Percentiles rank a stretch among this genome's conserved stretches.
Conservation (phyloP, 2,797 vertebrate genomes). For the Hydrophis major region DNA sequence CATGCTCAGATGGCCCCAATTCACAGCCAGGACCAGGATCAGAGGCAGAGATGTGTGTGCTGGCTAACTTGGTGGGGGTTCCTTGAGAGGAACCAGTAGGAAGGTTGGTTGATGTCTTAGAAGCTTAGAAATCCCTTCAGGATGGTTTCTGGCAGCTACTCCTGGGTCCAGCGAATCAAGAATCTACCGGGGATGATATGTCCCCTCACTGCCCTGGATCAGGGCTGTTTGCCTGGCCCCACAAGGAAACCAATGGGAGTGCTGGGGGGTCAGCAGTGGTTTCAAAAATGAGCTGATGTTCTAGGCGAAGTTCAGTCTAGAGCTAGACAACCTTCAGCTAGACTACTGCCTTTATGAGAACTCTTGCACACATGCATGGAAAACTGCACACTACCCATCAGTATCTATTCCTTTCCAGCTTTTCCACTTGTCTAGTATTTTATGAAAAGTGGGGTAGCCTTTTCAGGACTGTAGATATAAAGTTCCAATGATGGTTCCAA, state of each 20-base stretch:
- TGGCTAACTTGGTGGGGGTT: conserved; percentile 2
- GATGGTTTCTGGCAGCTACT: conserved; percentile 18
- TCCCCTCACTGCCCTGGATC: conserved; percentile 32
- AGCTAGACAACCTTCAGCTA: not conserved
- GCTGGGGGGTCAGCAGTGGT: not conserved
- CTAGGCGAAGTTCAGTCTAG: not conserved
- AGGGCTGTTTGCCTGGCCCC: conserved; percentile 12
- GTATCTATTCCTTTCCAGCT: not conserved
- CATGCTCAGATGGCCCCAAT: conserved; percentile 38
- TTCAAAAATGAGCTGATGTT: not conserved
- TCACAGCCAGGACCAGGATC: conserved; percentile 27
- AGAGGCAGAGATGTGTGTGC: conserved; percentile 7
- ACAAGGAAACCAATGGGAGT: not conserved
- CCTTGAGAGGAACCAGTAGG: conserved; percentile 6
- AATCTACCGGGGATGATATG: conserved; percentile 1
- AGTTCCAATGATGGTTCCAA: not conserved
- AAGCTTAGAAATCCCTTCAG: not conserved
- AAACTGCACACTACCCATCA: conserved; percentile 4
- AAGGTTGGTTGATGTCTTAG: not conserved
- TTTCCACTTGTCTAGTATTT: not conserved
- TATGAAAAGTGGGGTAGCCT: not conserved
- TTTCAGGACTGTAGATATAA: not conserved
- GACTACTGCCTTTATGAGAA: not conserved
- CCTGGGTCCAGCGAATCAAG: conserved; percentile 17
- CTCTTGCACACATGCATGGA: not conserved